These are phyloP conservation scores for Pachliopta kotzebuea DNA, from an alignment of 2,888 invertebrate genomes.

Conservation along the genomic window DNA sequence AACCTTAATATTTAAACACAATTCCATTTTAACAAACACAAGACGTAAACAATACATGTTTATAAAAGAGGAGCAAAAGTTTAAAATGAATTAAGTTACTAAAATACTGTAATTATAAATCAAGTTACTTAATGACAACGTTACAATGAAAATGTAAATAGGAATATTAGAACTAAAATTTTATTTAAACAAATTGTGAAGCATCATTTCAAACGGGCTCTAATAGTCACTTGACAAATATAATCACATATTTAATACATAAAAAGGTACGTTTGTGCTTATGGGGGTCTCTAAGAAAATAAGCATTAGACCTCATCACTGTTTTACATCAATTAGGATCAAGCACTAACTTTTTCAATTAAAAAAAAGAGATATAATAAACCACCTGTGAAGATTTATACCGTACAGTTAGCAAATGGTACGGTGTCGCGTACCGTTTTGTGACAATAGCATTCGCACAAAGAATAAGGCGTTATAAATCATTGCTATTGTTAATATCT, in stretches of 20 bases:
- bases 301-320: too few species aligned
- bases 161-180: too few species aligned
- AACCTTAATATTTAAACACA: background rate
- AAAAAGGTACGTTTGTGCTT: conserved; percentile 22
- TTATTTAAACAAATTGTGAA: too few species aligned
- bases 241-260: conserved; percentile 4
- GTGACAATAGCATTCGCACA: conserved; percentile 29
- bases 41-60: background rate
- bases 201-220: too few species aligned
- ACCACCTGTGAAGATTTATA: conserved; percentile 10
- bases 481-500: conserved; percentile 63
- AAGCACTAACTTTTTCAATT: too few species aligned
- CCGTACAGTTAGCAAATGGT: conserved; percentile 11
- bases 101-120: too few species aligned
- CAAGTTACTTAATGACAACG: too few species aligned
- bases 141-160: too few species aligned
- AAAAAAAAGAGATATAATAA: conserved; percentile 1
- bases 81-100: too few species aligned
- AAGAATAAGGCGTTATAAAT: conserved; percentile 54
- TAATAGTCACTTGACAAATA: background rate
- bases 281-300: too few species aligned
- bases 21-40: background rate
- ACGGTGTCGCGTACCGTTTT: conserved; percentile 15
- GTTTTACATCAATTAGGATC: too few species aligned
- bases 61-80: background rate